These are phyloP conservation scores for Drosophila kohkoa DNA, from an alignment of 1,140 invertebrate species.

Conservation along the genomic window DNA sequence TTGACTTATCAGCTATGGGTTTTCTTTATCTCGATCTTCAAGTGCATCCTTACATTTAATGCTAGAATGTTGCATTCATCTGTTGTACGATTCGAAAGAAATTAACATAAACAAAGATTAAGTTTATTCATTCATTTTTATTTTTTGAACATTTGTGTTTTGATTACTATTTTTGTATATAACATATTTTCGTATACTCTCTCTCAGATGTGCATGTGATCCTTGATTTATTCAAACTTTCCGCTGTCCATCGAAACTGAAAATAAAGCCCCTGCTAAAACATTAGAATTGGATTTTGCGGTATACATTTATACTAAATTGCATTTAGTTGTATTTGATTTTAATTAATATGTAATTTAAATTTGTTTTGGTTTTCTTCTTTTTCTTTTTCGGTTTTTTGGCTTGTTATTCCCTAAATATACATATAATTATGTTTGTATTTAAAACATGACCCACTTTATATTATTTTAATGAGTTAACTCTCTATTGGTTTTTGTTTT, in stretches of 20 bases:
- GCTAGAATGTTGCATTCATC: constrained; percentile 6
- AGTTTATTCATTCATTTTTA: constrained; percentile 15
- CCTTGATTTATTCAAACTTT: not conserved
- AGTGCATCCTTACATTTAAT: constrained; percentile 45
- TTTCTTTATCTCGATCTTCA: constrained; percentile 39
- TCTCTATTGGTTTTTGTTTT: constrained; percentile 1
- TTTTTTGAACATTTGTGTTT: constrained; percentile 32
- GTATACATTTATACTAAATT: constrained; percentile 48
- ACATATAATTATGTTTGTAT: constrained; percentile 46
- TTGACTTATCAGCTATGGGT: constrained; percentile 24
- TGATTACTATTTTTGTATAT: constrained; percentile 27
- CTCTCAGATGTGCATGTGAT: constrained; percentile 31
- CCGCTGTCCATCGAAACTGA: constrained; percentile 25
- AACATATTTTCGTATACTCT: constrained; percentile 34
- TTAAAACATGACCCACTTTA: constrained; percentile 57
- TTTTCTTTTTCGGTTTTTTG: constrained; percentile 22
- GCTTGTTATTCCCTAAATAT: constrained; percentile 56
- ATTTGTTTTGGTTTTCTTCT: not conserved
- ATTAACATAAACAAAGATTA: constrained; percentile 39
- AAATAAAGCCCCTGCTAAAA: constrained; percentile 43
- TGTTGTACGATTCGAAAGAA: constrained; percentile 31
- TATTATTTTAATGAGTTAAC: constrained; percentile 4
- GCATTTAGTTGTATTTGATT: constrained; percentile 49
- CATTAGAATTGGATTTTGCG: constrained; percentile 34
- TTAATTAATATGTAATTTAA: constrained; percentile 30